These are phyloP conservation scores for Dryobates pubescens DNA, from an alignment of 2,797 vertebrate species.

Conservation along the genomic window DNA sequence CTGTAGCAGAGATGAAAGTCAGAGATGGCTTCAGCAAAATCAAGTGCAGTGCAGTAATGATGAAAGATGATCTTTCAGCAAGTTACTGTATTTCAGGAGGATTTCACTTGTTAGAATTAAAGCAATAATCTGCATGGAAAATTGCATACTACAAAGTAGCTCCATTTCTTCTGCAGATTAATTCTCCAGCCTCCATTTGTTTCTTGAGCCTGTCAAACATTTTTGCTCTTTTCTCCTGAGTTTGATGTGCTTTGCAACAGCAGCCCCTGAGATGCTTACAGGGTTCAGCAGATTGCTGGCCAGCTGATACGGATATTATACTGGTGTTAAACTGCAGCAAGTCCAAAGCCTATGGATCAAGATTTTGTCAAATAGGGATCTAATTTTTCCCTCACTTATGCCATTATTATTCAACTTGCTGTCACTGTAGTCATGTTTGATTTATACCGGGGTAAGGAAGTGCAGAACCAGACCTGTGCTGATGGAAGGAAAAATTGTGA, in stretches of 20 bases:
- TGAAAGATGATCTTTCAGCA: conserved; percentile 47
- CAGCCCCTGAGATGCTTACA: not conserved
- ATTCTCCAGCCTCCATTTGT: conserved; percentile 44
- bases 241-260: not conserved
- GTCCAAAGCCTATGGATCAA: conserved; percentile 10
- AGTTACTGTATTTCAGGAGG: conserved; percentile 54
- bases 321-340: conserved; percentile 21
- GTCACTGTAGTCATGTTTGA: not conserved
- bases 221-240: not conserved
- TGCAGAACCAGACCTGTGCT: not conserved
- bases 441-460: not conserved
- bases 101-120: conserved; percentile 56
- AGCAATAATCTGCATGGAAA: conserved; percentile 47
- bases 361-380: not conserved
- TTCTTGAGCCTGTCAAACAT: not conserved
- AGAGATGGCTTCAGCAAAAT: conserved; percentile 42
- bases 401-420: not conserved
- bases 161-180: conserved; percentile 52
- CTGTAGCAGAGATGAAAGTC: not conserved
- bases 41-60: not conserved
- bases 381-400: not conserved
- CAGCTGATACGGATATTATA: conserved; percentile 22
- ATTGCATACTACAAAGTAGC: conserved; percentile 26
- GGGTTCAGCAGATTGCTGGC: not conserved
- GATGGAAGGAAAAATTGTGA: not conserved